Base-by-base conservation (phyloP, 37 sponge, comb jelly and placozoan species). In the Dysidea cf. avara region DNA sequence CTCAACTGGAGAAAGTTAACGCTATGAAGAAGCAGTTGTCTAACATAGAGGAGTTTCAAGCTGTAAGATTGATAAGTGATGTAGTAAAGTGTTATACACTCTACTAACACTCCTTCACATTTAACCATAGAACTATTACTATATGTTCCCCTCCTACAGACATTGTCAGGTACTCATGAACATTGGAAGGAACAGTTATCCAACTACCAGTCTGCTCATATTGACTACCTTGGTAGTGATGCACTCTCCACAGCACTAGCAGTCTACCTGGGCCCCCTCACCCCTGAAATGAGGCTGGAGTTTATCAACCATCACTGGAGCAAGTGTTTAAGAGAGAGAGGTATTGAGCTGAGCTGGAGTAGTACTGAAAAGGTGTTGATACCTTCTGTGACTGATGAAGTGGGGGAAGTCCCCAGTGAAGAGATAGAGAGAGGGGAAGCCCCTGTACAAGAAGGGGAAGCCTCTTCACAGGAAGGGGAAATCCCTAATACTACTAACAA, bases 241-340 rank as follows among this genome's bases (percentile, higher is more conserved):
- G 62, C 79, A 28, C 68, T 89, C 14, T 14, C 66, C 24, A 71
- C 31, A 13, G 57, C 53, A n/a, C 21, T 70, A 33, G 56, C 81
- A 4, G 32, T 53, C 60, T 89, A 89, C 76, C 66, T 89, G n/a
- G 64, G 61, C 40, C 48, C 69, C 7, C 36, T 70, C 22, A 54
- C 80, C 14, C 81, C 70, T 14, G 64, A 83, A 51, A 34, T 39
- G 6, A 61, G 68, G 52, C 29, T 72, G 43, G 39, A 46, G 16
- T 30, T 59, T 22, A 22, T 85, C 54, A 55, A 63, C 65, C 13
- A 2, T n/a, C 74, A 77, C 30, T 39, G 78, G 14, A 26, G 48
- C 13, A 79, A 73, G 2, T 20, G 69, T 3, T 40, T 85, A 43
- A 18, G 17, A 12, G 86, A 85, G 48, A 72, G 73, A 46, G 86